Evolutionary conservation across 2,888 invertebrate genomes (phyloP).

Genomic region (Drosophila paranaensis): DNA sequence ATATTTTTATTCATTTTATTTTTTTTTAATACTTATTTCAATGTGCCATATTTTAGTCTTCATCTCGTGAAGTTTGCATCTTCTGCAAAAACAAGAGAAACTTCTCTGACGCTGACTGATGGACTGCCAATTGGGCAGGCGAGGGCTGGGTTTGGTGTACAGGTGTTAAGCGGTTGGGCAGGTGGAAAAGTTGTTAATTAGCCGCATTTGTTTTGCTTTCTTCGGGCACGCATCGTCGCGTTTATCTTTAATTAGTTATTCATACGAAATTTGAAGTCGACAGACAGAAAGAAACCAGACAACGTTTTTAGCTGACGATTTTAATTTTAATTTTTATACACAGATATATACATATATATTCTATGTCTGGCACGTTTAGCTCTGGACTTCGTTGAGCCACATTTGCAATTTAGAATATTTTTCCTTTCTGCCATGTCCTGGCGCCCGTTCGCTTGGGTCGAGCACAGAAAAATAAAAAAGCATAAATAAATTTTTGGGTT

Average conservation of each 20-base stretch:
- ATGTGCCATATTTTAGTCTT: neutral
- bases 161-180: conserved; percentile 7
- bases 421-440: conserved; percentile 40
- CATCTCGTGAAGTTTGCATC: neutral
- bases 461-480: conserved; percentile 15
- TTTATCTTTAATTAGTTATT: conserved; percentile 68
- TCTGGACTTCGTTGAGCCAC: conserved; percentile 20
- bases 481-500: conserved; percentile 66
- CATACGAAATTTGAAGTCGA: conserved; percentile 54
- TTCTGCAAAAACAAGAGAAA: neutral
- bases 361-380: conserved; percentile 26
- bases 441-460: conserved; percentile 52
- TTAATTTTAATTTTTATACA: conserved; percentile 10
- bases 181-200: conserved; percentile 61
- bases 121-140: neutral
- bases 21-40: neutral
- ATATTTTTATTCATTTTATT: no score
- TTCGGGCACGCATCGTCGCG: conserved; percentile 26
- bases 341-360: conserved; percentile 9
- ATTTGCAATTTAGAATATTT: conserved; percentile 49
- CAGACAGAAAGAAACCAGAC: conserved; percentile 26
- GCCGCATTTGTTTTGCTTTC: conserved; percentile 61
- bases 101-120: neutral
- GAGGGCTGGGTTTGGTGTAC: neutral
- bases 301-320: conserved; percentile 36